phyloP scores from a whole-genome alignment of 2,113 vertebrate genomes.

The Enhydra lutris region DNA sequence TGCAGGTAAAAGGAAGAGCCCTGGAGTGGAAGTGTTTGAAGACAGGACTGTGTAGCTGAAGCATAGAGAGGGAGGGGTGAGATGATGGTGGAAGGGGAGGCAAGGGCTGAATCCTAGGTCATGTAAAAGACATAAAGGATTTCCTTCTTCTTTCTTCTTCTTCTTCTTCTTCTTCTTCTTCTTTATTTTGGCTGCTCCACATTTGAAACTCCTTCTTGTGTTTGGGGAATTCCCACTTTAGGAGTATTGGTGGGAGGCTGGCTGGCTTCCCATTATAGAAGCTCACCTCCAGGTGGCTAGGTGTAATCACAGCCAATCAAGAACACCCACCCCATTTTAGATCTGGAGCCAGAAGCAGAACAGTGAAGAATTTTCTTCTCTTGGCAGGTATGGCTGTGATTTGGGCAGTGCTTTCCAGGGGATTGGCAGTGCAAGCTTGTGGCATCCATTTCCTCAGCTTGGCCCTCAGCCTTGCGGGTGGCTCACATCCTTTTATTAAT shows the following conservation, averaged over 20 bases:
- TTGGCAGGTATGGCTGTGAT: neutral
- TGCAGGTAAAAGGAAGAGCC: neutral
- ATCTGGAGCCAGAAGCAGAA: neutral
- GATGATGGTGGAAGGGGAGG: neutral
- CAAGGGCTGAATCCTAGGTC: neutral
- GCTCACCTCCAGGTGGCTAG: neutral
- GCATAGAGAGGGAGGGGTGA: neutral
- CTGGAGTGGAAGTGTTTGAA: neutral
- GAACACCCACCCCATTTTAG: neutral
- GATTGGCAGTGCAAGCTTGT: neutral
- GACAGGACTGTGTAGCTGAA: neutral
- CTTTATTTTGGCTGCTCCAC: neutral
- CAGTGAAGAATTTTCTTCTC: neutral
- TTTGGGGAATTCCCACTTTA: neutral
- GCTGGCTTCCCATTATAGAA: neutral
- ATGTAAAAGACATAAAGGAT: neutral
- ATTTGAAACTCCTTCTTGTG: neutral
- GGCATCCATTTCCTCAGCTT: neutral
- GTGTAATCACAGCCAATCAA: neutral
- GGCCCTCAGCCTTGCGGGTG: neutral
- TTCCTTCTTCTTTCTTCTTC: neutral
- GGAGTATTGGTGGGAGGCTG: neutral
- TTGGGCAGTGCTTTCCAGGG: neutral
- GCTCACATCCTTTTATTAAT: neutral
- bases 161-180: neutral